Percentiles rank a stretch among this genome's conserved stretches.
phyloP scores from a whole-genome alignment of 2,797 vertebrate genomes.

The Malacoraja senta region DNA sequence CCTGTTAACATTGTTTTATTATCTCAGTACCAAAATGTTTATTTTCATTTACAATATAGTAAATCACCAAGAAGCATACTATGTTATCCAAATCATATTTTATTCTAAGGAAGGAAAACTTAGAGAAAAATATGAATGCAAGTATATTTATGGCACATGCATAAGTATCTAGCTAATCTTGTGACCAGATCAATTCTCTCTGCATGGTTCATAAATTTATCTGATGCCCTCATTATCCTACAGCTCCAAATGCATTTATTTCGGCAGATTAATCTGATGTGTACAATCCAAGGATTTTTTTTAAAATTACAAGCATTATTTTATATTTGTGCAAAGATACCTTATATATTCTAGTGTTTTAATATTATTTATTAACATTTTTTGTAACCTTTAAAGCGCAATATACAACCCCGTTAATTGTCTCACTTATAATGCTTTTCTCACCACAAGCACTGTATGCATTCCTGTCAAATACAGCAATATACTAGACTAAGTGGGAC shows the following conservation, averaged over 20 bases:
- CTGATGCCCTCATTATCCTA: too few species aligned
- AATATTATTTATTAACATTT: constrained; percentile 29
- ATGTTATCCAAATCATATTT: background rate
- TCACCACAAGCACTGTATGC: background rate
- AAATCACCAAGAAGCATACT: background rate
- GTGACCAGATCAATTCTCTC: background rate
- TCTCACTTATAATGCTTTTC: background rate
- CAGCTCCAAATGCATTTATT: background rate
- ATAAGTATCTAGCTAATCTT: background rate
- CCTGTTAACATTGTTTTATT: background rate
- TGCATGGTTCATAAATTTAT: background rate
- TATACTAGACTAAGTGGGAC: too few species aligned
- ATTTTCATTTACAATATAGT: background rate
- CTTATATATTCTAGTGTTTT: background rate
- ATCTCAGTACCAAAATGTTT: background rate
- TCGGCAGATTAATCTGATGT: background rate
- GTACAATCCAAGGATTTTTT: background rate
- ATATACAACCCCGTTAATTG: background rate
- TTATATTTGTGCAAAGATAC: background rate
- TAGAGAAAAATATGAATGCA: background rate
- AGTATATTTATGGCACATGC: background rate
- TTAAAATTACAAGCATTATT: background rate
- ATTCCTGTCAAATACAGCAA: background rate
- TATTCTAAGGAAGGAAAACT: background rate
- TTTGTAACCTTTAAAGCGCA: background rate